Base-by-base conservation (phyloP, 2,797 vertebrate genomes). In the Phalloptychus januarius region DNA sequence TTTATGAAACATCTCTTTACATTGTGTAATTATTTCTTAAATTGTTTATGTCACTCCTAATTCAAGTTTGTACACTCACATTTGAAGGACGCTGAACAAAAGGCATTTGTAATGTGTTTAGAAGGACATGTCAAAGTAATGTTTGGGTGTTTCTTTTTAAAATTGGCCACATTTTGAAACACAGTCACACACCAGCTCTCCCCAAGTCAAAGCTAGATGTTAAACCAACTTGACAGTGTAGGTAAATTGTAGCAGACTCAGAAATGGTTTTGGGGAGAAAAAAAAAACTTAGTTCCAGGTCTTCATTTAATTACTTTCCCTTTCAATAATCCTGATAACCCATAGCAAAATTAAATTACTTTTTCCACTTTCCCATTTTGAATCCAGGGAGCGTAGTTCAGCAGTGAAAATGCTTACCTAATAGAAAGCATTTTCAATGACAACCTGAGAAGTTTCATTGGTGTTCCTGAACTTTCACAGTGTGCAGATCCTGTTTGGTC, bases 261-360 rank as follows among this genome's bases (percentile, higher is more conserved):
- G 45, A 87, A 80, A 87, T 84, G 25, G 83, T 84, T 90, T 85
- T 76, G 58, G 46, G 73, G 40, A 42, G 18, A n/a, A 54, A 74
- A 81, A 89, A 80, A 79, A 90, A 92, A 87, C 75, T 86, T 86
- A 77, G 72, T 87, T 74, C 58, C 50, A 73, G 81, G 74, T 88
- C 83, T 90, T 86, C 69, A 91, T 91, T 86, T 87, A 91, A 92
- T 91, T 90, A 88, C 79, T 85, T 85, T 91, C 78, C 73, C 67
- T 85, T 88, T 81, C 20, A 75, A 91, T 86, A 89, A 87, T 88
- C 81, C 83, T 84, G 82, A 90, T 90, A 90, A 87, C 82, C 78
- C 75, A 79, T 86, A 89, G 85, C 72, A 85, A 88, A 85, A 89
- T 91, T 79, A 73, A 93, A 92, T 90, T 88, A 88, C 83, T 87